phyloP scores from a whole-genome alignment of 2,797 vertebrate species.

The Cheirogaleus major region DNA sequence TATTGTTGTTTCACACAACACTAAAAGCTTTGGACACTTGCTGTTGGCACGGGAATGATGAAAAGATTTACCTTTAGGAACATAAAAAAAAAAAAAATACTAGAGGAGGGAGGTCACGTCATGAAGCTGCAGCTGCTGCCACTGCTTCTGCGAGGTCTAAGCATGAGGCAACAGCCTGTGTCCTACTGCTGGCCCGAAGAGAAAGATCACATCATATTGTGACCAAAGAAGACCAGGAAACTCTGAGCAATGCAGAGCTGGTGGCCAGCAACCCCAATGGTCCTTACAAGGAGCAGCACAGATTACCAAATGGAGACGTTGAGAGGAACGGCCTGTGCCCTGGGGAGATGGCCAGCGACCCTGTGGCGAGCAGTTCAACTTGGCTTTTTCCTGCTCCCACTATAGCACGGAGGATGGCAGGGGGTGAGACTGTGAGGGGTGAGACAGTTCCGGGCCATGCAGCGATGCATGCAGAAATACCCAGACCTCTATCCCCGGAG shows the following conservation, averaged over 20 bases:
- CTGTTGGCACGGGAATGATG: constrained; percentile 62
- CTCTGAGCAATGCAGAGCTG: background rate
- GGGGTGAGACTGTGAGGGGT: background rate
- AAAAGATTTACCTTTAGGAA: constrained; percentile 47
- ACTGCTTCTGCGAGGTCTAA: background rate
- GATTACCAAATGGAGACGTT: background rate
- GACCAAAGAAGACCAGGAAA: background rate
- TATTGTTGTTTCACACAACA: background rate
- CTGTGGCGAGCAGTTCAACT: background rate
- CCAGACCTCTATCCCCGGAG: too few relatives aligned
- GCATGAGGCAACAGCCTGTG: background rate
- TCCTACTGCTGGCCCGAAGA: background rate
- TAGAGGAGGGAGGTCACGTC: background rate
- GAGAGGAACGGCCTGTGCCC: background rate
- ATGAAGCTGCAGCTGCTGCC: background rate
- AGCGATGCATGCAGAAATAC: background rate
- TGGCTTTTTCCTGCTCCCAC: background rate
- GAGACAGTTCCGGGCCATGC: background rate
- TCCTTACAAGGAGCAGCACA: background rate
- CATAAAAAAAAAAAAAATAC: background rate
- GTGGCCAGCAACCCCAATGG: background rate
- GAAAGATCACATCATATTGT: background rate
- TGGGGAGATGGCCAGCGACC: too few relatives aligned
- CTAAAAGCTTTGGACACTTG: constrained; percentile 20
- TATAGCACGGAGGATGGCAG: background rate